Evolutionary conservation across 2,888 invertebrate species (phyloP).

Genomic region (Epinotia bilunana): DNA sequence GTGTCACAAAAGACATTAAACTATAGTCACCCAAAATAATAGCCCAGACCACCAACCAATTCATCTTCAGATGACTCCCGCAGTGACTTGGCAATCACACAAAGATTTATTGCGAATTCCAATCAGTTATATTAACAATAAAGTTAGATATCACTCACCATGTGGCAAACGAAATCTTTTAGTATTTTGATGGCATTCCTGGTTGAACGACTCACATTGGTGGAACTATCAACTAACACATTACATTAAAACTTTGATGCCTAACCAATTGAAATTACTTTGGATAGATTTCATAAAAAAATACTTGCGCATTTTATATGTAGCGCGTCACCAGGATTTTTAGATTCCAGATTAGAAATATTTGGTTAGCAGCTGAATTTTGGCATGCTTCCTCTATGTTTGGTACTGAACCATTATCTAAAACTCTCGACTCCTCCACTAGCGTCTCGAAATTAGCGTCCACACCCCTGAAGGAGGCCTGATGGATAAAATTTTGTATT

Average conservation of each 20-base stretch:
- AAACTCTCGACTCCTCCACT: too few species aligned
- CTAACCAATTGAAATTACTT: conserved; percentile 56
- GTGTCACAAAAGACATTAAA: conserved; percentile 8
- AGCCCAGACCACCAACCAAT: conserved; percentile 34
- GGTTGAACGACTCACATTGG: conserved; percentile 62
- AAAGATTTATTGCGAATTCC: conserved; percentile 72
- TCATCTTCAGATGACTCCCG: conserved; percentile 44
- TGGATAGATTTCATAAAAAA: conserved; percentile 21
- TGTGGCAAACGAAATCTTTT: conserved; percentile 67
- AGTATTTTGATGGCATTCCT: conserved; percentile 69
- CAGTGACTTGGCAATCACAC: conserved; percentile 58
- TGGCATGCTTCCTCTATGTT: too few species aligned
- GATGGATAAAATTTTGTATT: too few species aligned
- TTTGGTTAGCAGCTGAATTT: too few species aligned
- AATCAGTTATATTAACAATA: conserved; percentile 60
- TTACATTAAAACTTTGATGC: conserved; percentile 67
- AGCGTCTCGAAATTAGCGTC: too few species aligned
- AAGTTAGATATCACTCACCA: conserved; percentile 62
- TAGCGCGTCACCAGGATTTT: too few species aligned
- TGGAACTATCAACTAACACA: conserved; percentile 61
- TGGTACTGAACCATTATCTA: too few species aligned
- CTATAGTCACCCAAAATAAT: conserved; percentile 19
- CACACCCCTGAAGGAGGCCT: too few species aligned
- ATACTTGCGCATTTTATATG: neutral
- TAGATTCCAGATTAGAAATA: too few species aligned